phyloP scores from a whole-genome alignment of 2,888 invertebrate species.

The Gari tellinella region DNA sequence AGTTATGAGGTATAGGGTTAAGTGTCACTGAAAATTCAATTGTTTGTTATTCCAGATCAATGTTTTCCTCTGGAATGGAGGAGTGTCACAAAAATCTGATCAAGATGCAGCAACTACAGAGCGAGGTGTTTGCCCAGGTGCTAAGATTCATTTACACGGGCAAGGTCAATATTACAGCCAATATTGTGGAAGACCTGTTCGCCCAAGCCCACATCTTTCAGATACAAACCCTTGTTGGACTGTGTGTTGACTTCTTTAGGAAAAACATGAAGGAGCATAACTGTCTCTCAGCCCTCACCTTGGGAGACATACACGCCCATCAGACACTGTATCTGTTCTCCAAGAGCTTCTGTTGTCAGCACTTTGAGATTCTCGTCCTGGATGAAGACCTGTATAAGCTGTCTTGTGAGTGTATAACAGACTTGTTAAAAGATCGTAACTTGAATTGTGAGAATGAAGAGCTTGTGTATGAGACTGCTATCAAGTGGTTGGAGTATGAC shows the following conservation, averaged over 20 bases:
- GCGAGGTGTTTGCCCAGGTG: conserved; percentile 74
- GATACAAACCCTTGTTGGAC: conserved; percentile 68
- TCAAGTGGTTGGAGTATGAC: conserved; percentile 75
- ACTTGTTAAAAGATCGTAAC: conserved; percentile 72
- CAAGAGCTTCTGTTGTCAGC: conserved; percentile 72
- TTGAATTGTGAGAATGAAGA: conserved; percentile 74
- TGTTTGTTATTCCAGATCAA: conserved; percentile 58
- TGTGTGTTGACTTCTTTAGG: conserved; percentile 73
- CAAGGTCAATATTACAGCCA: conserved; percentile 68
- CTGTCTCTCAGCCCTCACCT: conserved; percentile 77
- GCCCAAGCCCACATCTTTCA: conserved; percentile 79
- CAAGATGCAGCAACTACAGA: conserved; percentile 74
- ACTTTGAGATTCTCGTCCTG: conserved; percentile 69
- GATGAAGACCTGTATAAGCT: conserved; percentile 78
- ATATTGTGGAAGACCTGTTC: conserved; percentile 75
- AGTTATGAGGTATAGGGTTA: no score
- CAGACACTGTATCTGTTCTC: conserved; percentile 72
- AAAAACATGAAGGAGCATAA: conserved; percentile 77
- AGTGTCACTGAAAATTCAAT: no score
- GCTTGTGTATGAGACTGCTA: conserved; percentile 74
- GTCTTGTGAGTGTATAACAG: conserved; percentile 73
- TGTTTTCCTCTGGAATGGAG: conserved; percentile 81
- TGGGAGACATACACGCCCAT: conserved; percentile 79
- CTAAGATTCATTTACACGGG: conserved; percentile 78
- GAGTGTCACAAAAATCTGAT: conserved; percentile 76